Evolutionary conservation across 2,888 invertebrate species (phyloP).

Genomic region (Caenorhabditis panamensis): DNA sequence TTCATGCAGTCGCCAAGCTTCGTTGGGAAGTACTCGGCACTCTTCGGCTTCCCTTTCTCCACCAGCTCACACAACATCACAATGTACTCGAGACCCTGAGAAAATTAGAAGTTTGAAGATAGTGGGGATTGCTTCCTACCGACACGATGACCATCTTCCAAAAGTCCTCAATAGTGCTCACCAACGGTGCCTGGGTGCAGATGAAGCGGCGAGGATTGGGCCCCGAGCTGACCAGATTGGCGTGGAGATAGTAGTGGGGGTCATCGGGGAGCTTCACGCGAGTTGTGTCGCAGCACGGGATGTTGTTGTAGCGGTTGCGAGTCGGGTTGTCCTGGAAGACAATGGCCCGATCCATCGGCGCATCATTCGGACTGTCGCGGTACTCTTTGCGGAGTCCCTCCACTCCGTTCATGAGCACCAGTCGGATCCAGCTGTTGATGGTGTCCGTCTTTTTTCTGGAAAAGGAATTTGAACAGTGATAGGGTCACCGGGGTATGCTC

Average conservation of each 20-base stretch:
- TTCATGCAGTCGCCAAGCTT: slow-evolving; percentile 41
- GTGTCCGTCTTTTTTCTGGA: slow-evolving; percentile 13
- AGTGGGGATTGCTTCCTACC: background rate
- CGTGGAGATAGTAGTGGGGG: slow-evolving; percentile 65
- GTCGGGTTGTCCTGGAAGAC: slow-evolving; percentile 42
- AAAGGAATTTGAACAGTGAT: no score
- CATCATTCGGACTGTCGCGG: slow-evolving; percentile 23
- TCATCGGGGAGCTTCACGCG: slow-evolving; percentile 50
- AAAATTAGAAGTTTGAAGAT: background rate
- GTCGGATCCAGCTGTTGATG: slow-evolving; percentile 27
- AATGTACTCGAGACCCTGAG: slow-evolving; percentile 45
- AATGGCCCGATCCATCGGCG: slow-evolving; percentile 18
- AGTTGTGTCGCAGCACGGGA: slow-evolving; percentile 60
- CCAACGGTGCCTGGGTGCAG: slow-evolving; percentile 72
- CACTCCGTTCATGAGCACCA: slow-evolving; percentile 21
- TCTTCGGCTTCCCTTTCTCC: slow-evolving; percentile 60
- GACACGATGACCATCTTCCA: slow-evolving; percentile 71
- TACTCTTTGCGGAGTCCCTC: slow-evolving; percentile 30
- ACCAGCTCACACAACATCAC: slow-evolving; percentile 65
- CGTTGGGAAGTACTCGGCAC: slow-evolving; percentile 59
- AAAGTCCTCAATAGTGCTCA: slow-evolving; percentile 67
- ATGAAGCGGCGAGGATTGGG: slow-evolving; percentile 54
- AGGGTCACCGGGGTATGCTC: no score
- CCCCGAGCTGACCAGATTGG: slow-evolving; percentile 59
- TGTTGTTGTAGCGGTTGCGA: slow-evolving; percentile 50